phyloP scores from a whole-genome alignment of 2,113 vertebrate species.

The Platysternon megacephalum region DNA sequence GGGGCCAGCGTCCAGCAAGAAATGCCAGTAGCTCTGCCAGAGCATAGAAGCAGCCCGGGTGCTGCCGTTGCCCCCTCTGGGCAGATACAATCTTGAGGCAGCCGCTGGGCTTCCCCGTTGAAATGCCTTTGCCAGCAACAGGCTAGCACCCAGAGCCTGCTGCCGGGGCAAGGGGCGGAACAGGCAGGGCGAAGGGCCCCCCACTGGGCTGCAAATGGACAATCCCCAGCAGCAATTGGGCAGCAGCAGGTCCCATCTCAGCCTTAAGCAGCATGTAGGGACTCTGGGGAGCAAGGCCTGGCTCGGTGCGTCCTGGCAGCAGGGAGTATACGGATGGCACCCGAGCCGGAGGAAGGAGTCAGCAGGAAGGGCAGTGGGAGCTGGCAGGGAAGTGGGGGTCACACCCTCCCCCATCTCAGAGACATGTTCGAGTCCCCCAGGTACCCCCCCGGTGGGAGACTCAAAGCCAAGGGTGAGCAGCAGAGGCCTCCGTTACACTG shows the following conservation, averaged over 20 bases:
- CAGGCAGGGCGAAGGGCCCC: not conserved
- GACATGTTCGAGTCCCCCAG: not conserved
- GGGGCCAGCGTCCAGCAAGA: not conserved
- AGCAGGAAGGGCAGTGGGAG: not conserved
- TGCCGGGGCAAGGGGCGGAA: not conserved
- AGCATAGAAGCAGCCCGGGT: not conserved
- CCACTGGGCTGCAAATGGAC: not conserved
- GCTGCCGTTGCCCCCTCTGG: not conserved
- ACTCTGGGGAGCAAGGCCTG: not conserved
- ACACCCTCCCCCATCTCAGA: not conserved
- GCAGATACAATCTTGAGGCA: not conserved
- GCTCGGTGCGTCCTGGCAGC: accelerated
- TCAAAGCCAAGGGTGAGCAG: not conserved
- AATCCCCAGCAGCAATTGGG: not conserved
- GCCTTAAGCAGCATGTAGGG: not conserved
- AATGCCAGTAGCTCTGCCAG: not conserved
- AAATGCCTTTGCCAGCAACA: not conserved
- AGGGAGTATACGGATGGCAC: not conserved
- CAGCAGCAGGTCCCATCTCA: not conserved
- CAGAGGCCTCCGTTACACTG: not conserved
- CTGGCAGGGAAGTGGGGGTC: not conserved
- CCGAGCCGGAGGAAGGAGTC: not conserved
- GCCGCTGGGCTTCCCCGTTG: not conserved
- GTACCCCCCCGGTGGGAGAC: not conserved
- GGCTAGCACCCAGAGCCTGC: not conserved